Percentiles rank a stretch among this genome's conserved stretches.
These are phyloP conservation scores for Trypoxylus dichotomus DNA, from an alignment of 1,140 invertebrate species.

Conservation along the genomic window DNA sequence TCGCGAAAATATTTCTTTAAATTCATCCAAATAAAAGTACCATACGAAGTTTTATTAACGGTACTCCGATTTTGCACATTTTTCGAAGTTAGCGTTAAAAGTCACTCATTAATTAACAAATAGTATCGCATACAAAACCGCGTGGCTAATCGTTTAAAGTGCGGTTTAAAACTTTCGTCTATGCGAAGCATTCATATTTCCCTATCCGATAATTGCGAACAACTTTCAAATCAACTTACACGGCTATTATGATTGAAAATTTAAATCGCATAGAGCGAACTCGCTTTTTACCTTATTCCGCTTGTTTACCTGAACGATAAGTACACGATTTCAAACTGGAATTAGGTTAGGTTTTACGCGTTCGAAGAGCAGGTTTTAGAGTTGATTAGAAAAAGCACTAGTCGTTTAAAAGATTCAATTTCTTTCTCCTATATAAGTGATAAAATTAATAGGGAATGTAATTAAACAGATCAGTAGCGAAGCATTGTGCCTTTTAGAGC, in stretches of 20 bases:
- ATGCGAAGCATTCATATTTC: conserved; percentile 16
- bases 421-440: too few relatives aligned
- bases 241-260: conserved; percentile 8
- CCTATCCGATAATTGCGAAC: conserved; percentile 2
- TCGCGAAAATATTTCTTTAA: background rate
- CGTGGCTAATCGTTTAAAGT: conserved; percentile 1
- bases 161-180: conserved; percentile 11
- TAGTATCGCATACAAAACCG: background rate
- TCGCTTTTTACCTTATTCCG: background rate
- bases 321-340: background rate
- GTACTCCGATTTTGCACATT: background rate
- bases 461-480: too few relatives aligned
- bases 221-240: conserved; percentile 15
- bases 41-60: background rate
- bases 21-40: background rate
- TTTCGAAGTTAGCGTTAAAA: background rate
- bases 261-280: background rate
- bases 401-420: too few relatives aligned
- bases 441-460: too few relatives aligned
- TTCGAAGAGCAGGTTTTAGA: background rate
- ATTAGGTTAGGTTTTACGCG: background rate
- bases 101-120: background rate
- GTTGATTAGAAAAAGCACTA: background rate
- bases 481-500: too few relatives aligned
- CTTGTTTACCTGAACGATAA: background rate